These are phyloP conservation scores for Pardalotus punctatus DNA, from an alignment of 2,113 vertebrate genomes.

Conservation along the genomic window DNA sequence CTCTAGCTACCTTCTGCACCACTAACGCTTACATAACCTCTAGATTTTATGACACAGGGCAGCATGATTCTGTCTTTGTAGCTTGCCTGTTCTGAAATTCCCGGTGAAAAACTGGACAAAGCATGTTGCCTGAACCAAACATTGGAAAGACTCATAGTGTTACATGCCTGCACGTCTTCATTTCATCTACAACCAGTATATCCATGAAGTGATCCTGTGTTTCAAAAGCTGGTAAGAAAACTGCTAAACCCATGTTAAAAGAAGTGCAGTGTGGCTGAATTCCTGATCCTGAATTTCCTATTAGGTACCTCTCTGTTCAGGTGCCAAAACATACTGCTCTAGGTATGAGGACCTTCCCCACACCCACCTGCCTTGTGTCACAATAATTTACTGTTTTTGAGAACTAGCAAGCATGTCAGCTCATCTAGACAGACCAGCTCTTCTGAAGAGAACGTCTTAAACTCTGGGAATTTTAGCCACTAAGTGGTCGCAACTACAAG, in stretches of 20 bases:
- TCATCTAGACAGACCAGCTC: background rate
- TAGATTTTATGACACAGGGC: background rate
- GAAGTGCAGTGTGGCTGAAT: background rate
- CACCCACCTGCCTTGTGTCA: background rate
- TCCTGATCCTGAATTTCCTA: background rate
- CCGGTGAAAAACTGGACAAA: background rate
- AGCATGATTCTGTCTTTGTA: background rate
- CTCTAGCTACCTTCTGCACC: background rate
- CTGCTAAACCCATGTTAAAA: background rate
- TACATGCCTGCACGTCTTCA: rapidly evolving
- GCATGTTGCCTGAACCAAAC: background rate
- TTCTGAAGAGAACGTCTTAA: background rate
- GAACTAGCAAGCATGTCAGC: background rate
- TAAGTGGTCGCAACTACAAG: background rate
- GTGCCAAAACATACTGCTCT: background rate
- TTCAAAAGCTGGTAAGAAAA: background rate
- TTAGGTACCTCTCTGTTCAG: background rate
- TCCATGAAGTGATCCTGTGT: background rate
- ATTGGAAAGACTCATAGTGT: background rate
- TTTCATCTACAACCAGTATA: background rate
- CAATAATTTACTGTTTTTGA: background rate
- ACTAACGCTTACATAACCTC: background rate
- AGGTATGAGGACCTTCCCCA: background rate
- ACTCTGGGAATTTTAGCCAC: background rate
- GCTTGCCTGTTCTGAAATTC: background rate